Evolutionary conservation across 92 coral and sea anemone genomes (phyloP).

Genomic region (Montipora capitata): DNA sequence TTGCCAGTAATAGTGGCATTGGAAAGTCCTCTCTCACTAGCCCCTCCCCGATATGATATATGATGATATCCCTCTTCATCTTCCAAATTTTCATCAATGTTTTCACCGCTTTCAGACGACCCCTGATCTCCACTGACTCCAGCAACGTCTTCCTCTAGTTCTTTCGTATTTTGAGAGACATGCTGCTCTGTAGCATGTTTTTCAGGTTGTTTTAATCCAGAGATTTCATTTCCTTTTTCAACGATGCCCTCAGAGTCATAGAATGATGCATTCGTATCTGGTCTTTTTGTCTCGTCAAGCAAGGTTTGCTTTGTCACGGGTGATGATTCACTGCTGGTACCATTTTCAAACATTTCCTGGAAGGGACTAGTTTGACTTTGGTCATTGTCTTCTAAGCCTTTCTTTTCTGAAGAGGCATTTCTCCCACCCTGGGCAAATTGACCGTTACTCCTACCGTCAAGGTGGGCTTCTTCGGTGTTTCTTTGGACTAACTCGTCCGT

Average conservation of each 20-base stretch:
- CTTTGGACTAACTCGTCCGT: neutral
- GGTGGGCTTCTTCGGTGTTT: neutral
- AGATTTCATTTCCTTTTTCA: neutral
- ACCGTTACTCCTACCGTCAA: neutral
- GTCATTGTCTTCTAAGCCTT: neutral
- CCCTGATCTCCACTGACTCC: conserved; percentile 28
- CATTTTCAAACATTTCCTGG: conserved; percentile 5
- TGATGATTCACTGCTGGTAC: neutral
- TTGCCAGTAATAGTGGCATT: neutral
- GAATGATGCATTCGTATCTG: conserved; percentile 19
- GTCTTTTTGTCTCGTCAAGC: neutral
- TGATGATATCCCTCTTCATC: neutral
- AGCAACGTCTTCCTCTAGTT: neutral
- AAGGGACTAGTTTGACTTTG: neutral
- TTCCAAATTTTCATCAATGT: neutral
- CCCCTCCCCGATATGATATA: neutral
- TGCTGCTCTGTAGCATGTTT: neutral
- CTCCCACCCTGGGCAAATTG: neutral
- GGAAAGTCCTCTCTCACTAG: neutral
- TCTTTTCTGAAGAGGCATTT: neutral
- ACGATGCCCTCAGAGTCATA: neutral
- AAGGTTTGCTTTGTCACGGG: neutral
- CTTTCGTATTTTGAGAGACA: neutral
- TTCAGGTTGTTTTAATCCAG: neutral
- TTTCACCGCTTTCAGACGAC: neutral